phyloP scores from a whole-genome alignment of 37 sponge, comb jelly and placozoan genomes.

The Halichondria panicea region DNA sequence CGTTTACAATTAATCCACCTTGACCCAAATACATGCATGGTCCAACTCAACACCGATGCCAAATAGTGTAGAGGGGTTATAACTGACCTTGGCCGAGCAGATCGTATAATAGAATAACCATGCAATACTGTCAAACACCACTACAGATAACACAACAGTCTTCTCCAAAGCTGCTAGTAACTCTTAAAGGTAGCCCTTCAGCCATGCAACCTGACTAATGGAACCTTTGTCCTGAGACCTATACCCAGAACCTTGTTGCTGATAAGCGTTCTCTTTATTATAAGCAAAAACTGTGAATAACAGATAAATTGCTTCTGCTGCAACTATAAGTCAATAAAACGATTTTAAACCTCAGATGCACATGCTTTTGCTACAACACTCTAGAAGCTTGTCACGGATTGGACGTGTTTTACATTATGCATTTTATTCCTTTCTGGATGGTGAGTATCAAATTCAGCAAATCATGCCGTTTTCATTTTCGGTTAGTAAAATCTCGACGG shows the following conservation, averaged over 20 bases:
- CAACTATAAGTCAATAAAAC: too few species aligned
- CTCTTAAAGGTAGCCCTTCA: neutral
- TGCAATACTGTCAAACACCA: constrained; percentile 28
- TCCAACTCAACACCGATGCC: constrained; percentile 42
- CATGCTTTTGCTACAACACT: constrained; percentile 34
- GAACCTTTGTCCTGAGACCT: neutral
- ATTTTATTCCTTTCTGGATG: constrained; percentile 30
- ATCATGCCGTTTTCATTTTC: neutral
- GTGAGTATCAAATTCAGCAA: constrained; percentile 7
- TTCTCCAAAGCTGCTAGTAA: constrained; percentile 1
- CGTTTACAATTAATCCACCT: constrained; percentile 26
- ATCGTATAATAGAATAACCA: constrained; percentile 30
- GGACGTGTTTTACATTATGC: constrained; percentile 24
- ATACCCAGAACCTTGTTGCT: neutral
- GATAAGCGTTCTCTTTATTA: neutral
- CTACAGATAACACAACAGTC: constrained; percentile 14
- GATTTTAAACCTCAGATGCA: constrained; percentile 43
- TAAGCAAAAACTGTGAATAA: too few species aligned
- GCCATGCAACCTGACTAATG: neutral
- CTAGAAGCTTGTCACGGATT: constrained; percentile 32
- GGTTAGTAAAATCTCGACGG: too few species aligned
- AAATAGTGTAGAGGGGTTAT: constrained; percentile 17
- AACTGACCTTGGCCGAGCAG: constrained; percentile 21
- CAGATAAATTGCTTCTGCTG: too few species aligned
- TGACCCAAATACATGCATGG: constrained; percentile 41